Evolutionary conservation across 2,797 vertebrate genomes (phyloP).

Genomic region (Crenichthys baileyi): DNA sequence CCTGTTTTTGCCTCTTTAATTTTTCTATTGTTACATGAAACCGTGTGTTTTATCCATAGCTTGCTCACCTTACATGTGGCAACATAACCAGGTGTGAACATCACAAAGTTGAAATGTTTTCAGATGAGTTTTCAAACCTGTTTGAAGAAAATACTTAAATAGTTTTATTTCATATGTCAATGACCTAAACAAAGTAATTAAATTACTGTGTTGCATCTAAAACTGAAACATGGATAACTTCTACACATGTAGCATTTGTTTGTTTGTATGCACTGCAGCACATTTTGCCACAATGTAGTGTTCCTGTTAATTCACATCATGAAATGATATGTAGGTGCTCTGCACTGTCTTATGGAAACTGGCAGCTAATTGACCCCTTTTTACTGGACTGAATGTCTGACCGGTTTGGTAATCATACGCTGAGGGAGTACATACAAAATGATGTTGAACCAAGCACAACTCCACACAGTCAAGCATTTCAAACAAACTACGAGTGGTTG

Average conservation of each 20-base stretch:
- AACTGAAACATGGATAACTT: not conserved
- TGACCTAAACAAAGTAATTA: not conserved
- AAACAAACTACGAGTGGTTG: slow-evolving; percentile 76
- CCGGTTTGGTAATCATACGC: slow-evolving; percentile 64
- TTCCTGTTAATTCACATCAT: slow-evolving; percentile 18
- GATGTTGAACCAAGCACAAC: slow-evolving; percentile 54
- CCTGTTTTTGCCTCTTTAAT: not conserved
- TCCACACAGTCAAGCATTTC: slow-evolving; percentile 65
- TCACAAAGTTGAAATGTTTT: not conserved
- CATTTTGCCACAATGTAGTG: slow-evolving; percentile 6
- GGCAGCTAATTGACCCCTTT: slow-evolving; percentile 54
- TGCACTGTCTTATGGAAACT: slow-evolving; percentile 32
- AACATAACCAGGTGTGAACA: not conserved
- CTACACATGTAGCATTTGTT: not conserved
- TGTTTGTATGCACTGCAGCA: not conserved
- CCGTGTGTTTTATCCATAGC: not conserved
- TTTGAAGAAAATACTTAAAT: not conserved
- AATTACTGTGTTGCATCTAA: not conserved
- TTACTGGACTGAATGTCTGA: slow-evolving; percentile 57
- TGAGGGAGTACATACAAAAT: slow-evolving; percentile 50
- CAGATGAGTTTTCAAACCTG: not conserved
- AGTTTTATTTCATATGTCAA: not conserved
- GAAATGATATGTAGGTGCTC: slow-evolving; percentile 37
- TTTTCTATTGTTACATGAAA: not conserved
- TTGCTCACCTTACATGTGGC: not conserved